Conservation (phyloP, 2,113 vertebrate species). For the Garra rufa region DNA sequence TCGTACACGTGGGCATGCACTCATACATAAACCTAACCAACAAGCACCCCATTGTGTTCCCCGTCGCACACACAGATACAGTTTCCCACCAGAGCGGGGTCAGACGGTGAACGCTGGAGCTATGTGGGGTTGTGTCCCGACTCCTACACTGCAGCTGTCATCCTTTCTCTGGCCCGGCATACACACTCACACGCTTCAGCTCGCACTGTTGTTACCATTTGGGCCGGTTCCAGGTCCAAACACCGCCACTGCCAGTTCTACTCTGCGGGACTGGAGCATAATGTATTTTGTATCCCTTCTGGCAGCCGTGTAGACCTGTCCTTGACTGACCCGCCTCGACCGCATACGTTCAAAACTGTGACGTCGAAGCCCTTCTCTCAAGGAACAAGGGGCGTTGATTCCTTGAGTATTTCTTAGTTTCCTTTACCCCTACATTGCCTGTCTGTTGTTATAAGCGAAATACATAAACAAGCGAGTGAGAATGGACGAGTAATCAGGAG, state of each 20-base stretch:
- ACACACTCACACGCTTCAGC: slow-evolving; percentile 54
- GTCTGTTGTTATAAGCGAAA: background rate
- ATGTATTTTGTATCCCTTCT: slow-evolving; percentile 73
- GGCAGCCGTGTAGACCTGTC: slow-evolving; percentile 66
- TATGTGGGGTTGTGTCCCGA: slow-evolving; percentile 61
- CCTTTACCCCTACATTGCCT: background rate
- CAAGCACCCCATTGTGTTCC: slow-evolving; percentile 33
- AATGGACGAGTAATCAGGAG: slow-evolving; percentile 29
- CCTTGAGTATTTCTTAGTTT: slow-evolving; percentile 43
- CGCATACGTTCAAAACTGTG: slow-evolving; percentile 56
- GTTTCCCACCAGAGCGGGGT: slow-evolving; percentile 62
- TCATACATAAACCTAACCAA: slow-evolving; percentile 39
- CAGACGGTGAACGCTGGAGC: slow-evolving; percentile 66
- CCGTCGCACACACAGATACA: slow-evolving; percentile 25
- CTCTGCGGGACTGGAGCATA: slow-evolving; percentile 67
- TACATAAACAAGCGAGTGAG: background rate
- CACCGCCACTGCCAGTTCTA: slow-evolving; percentile 64
- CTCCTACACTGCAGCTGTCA: slow-evolving; percentile 71
- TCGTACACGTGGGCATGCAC: slow-evolving; percentile 29
- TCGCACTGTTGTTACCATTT: slow-evolving; percentile 65
- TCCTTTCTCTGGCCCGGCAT: slow-evolving; percentile 50
- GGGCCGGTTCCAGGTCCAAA: slow-evolving; percentile 67
- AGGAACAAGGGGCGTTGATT: slow-evolving; percentile 43
- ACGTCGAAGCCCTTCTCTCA: slow-evolving; percentile 64
- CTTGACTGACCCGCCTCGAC: slow-evolving; percentile 68